Evolutionary conservation across 1,140 invertebrate genomes (phyloP).

Genomic region (Matsumurasca onukii): DNA sequence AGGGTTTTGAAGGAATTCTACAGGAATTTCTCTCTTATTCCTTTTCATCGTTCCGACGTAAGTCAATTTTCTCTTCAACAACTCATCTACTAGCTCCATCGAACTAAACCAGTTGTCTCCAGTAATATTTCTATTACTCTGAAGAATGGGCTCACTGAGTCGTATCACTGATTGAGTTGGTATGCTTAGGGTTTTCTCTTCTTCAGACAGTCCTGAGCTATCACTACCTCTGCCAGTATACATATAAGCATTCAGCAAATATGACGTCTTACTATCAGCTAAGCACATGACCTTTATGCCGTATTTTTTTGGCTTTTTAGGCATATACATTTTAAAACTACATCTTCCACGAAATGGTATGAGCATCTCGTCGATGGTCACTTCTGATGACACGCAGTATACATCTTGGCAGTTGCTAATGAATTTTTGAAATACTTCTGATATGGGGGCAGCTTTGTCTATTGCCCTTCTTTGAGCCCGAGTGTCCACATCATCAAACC

Average conservation of each 20-base stretch:
- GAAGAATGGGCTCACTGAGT: too few relatives aligned
- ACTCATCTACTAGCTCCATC: slow-evolving; percentile 42
- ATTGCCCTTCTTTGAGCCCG: neutral
- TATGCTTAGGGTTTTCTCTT: slow-evolving; percentile 38
- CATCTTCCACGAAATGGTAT: too few relatives aligned
- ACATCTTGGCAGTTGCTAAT: neutral
- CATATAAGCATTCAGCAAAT: too few relatives aligned
- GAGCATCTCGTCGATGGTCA: too few relatives aligned
- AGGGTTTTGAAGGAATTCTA: slow-evolving; percentile 34
- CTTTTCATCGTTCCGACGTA: slow-evolving; percentile 35
- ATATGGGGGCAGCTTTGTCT: slow-evolving; percentile 17
- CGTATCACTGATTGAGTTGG: slow-evolving; percentile 43
- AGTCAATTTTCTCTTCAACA: slow-evolving; percentile 39
- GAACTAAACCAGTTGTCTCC: slow-evolving; percentile 48
- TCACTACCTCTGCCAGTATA: too few relatives aligned
- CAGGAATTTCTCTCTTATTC: slow-evolving; percentile 49
- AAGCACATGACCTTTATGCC: too few relatives aligned
- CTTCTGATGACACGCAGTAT: neutral
- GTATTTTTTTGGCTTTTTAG: slow-evolving; percentile 51
- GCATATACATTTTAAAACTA: too few relatives aligned
- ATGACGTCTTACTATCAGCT: too few relatives aligned
- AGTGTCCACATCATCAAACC: slow-evolving; percentile 18
- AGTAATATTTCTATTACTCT: too few relatives aligned
- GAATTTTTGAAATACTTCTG: slow-evolving; percentile 14
- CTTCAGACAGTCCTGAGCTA: too few relatives aligned